A percentile compares a stretch with the other conserved stretches of the same genome.
phyloP scores from a whole-genome alignment of 92 coral and sea anemone species.

The Phymanthus crucifer region DNA sequence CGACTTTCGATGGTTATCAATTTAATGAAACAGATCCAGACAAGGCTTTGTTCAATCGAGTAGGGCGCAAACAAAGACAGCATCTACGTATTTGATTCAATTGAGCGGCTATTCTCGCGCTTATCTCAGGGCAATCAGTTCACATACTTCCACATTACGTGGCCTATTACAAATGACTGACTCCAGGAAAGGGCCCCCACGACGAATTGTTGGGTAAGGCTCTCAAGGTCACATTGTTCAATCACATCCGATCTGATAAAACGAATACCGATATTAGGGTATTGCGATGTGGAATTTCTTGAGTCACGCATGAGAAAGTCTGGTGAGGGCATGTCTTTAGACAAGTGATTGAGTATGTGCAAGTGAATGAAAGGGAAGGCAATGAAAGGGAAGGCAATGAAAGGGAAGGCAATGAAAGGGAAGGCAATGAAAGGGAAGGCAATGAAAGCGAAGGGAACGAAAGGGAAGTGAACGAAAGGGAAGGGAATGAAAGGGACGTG shows the following conservation, averaged over 20 bases:
- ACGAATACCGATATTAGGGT: background rate
- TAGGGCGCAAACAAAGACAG: background rate
- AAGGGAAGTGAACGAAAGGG: too few species aligned
- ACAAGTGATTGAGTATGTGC: background rate
- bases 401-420: too few species aligned
- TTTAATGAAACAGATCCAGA: constrained; percentile 1
- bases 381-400: background rate
- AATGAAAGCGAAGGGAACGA: too few species aligned
- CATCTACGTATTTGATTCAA: background rate
- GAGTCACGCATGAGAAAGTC: background rate
- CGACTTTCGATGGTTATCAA: background rate
- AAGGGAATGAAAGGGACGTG: too few species aligned
- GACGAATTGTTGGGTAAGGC: background rate
- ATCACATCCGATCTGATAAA: constrained; percentile 33
- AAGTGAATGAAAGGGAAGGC: background rate
- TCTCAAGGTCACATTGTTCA: constrained; percentile 4
- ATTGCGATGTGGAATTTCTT: background rate
- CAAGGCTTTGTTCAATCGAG: background rate
- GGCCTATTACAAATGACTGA: background rate
- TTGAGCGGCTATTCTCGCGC: background rate
- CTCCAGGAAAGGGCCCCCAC: constrained; percentile 11
- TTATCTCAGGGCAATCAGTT: background rate
- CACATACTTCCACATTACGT: background rate
- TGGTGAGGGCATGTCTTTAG: background rate
- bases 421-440: too few species aligned